phyloP scores from a whole-genome alignment of 2,113 vertebrate genomes.

The Rhinolophus sinicus region DNA sequence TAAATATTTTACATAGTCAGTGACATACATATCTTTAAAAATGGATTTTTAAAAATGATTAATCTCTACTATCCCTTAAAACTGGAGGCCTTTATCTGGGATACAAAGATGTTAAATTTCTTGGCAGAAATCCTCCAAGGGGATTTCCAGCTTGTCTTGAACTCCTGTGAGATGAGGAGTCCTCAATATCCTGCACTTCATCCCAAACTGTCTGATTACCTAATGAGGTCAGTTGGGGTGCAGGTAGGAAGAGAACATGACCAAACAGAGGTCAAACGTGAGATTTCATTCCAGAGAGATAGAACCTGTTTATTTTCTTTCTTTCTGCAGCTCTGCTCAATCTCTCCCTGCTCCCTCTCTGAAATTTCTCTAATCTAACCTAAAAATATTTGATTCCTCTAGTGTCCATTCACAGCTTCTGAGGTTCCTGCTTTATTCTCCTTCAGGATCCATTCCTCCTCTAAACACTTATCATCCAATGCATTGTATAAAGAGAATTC shows the following conservation, averaged over 20 bases:
- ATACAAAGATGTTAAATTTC: slow-evolving; percentile 25
- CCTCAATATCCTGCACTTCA: neutral
- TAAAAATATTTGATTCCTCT: slow-evolving; percentile 83
- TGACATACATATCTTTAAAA: slow-evolving; percentile 45
- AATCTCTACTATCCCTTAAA: neutral
- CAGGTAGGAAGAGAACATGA: neutral
- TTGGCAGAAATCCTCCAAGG: slow-evolving; percentile 42
- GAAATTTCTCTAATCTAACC: slow-evolving; percentile 64
- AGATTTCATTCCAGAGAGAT: neutral
- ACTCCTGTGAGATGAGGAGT: neutral
- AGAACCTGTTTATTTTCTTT: neutral
- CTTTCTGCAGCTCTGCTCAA: neutral
- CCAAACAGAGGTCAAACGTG: neutral
- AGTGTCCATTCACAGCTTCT: slow-evolving; percentile 73
- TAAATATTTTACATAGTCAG: neutral
- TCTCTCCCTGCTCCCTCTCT: neutral
- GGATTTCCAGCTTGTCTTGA: neutral
- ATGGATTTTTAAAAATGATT: neutral
- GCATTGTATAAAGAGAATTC: slow-evolving; percentile 85
- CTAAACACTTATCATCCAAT: slow-evolving; percentile 85
- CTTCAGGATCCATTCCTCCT: slow-evolving; percentile 83
- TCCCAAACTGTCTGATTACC: neutral
- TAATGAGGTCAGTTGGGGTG: neutral
- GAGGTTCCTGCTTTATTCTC: slow-evolving; percentile 82
- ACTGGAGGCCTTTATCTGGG: neutral